These are phyloP conservation scores for Thaumetopoea pityocampa DNA, from an alignment of 1,140 invertebrate genomes.

Conservation along the genomic window DNA sequence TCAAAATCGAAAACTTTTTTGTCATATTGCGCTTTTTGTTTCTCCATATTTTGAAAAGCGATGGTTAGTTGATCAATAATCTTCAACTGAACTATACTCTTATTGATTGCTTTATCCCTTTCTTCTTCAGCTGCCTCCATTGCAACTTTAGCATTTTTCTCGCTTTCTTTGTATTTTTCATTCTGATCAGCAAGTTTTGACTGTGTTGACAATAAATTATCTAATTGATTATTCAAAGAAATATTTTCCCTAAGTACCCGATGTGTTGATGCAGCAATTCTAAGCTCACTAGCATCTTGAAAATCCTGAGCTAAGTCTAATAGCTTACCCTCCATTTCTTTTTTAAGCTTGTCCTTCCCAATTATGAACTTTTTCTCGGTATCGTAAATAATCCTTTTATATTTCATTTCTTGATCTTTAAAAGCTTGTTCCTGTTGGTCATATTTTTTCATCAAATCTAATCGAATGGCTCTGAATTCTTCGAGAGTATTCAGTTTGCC, in stretches of 20 bases:
- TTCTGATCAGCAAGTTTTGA: constrained; percentile 75
- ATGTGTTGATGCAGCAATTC: constrained; percentile 91
- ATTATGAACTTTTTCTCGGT: constrained; percentile 89
- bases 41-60: constrained; percentile 67
- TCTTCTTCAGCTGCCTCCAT: constrained; percentile 66
- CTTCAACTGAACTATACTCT: constrained; percentile 75
- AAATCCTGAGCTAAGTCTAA: constrained; percentile 89
- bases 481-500: constrained; percentile 92
- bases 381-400: constrained; percentile 86
- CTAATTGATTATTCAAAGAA: constrained; percentile 85
- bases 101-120: constrained; percentile 71
- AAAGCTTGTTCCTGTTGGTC: constrained; percentile 86
- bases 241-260: constrained; percentile 89
- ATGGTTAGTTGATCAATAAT: constrained; percentile 76
- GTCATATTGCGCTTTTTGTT: constrained; percentile 53
- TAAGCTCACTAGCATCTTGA: constrained; percentile 87
- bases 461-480: constrained; percentile 89
- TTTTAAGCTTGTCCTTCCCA: constrained; percentile 89
- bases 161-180: constrained; percentile 72
- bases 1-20: constrained; percentile 66
- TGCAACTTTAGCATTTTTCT: constrained; percentile 54
- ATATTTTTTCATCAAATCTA: constrained; percentile 89
- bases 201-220: constrained; percentile 79
- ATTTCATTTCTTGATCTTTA: constrained; percentile 83
- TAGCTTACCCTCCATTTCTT: constrained; percentile 88